Conservation (phyloP, 2,888 invertebrate species). For the Halictus quadricinctus region DNA sequence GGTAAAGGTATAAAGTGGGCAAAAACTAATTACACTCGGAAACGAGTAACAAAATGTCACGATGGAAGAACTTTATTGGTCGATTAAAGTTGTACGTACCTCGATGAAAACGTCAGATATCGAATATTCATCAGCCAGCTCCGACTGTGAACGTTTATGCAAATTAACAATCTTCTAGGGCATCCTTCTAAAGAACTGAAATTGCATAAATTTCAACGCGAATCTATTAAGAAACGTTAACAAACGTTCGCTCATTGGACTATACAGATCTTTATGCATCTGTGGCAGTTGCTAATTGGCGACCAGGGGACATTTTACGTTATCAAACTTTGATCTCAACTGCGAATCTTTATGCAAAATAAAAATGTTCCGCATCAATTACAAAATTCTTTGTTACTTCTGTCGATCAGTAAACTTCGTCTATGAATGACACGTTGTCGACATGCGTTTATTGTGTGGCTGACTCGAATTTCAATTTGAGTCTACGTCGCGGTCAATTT, state of each 20-base stretch:
- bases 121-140: background rate
- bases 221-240: background rate
- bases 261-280: too few relatives aligned
- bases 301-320: background rate
- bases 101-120: background rate
- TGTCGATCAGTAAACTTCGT: too few relatives aligned
- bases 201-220: background rate
- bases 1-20: background rate
- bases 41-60: background rate
- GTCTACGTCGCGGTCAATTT: too few relatives aligned
- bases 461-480: too few relatives aligned
- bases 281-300: background rate
- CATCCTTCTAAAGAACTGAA: background rate
- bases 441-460: too few relatives aligned
- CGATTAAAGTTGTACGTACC: background rate
- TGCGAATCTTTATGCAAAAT: conserved; percentile 5
- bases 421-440: too few relatives aligned
- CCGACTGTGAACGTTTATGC: background rate
- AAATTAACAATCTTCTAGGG: background rate
- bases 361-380: background rate
- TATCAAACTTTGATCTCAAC: background rate
- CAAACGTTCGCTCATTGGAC: background rate
- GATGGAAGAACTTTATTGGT: background rate
- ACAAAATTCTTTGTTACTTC: background rate
- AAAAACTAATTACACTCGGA: background rate